phyloP scores from a whole-genome alignment of 2,888 invertebrate species.

The Drosophila macrospina region DNA sequence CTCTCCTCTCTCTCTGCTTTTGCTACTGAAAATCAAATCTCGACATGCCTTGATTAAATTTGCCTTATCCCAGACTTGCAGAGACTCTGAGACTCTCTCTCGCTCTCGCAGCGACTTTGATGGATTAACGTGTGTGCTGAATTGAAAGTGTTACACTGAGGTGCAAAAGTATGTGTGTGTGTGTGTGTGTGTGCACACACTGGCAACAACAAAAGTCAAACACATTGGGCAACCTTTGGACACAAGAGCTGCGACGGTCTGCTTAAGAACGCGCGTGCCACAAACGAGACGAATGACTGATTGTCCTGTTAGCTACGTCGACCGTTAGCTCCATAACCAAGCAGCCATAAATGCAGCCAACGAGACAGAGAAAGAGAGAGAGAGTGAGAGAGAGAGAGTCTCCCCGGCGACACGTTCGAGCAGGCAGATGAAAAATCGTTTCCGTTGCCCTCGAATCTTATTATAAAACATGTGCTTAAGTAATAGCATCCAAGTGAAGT shows the following conservation, averaged over 20 bases:
- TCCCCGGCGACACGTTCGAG: conserved; percentile 71
- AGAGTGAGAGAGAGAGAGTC: background rate
- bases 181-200: conserved; percentile 21
- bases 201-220: conserved; percentile 59
- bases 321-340: conserved; percentile 43
- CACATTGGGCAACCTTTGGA: conserved; percentile 57
- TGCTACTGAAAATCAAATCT: conserved; percentile 43
- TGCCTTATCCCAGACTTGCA: conserved; percentile 23
- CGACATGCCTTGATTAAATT: conserved; percentile 56
- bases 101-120: conserved; percentile 53
- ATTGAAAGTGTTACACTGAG: conserved; percentile 45
- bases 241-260: conserved; percentile 42
- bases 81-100: background rate
- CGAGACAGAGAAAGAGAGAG: background rate
- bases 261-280: conserved; percentile 34
- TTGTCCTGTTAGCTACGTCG: conserved; percentile 45
- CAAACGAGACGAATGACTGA: conserved; percentile 55
- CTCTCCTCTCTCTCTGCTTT: background rate
- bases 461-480: conserved; percentile 82
- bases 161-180: conserved; percentile 37
- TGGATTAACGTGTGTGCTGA: conserved; percentile 52
- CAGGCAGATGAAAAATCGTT: conserved; percentile 75
- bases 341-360: conserved; percentile 57
- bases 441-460: conserved; percentile 59
- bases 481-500: conserved; percentile 74